Evolutionary conservation across 2,113 vertebrate genomes (phyloP).

Genomic region (Anguilla rostrata): DNA sequence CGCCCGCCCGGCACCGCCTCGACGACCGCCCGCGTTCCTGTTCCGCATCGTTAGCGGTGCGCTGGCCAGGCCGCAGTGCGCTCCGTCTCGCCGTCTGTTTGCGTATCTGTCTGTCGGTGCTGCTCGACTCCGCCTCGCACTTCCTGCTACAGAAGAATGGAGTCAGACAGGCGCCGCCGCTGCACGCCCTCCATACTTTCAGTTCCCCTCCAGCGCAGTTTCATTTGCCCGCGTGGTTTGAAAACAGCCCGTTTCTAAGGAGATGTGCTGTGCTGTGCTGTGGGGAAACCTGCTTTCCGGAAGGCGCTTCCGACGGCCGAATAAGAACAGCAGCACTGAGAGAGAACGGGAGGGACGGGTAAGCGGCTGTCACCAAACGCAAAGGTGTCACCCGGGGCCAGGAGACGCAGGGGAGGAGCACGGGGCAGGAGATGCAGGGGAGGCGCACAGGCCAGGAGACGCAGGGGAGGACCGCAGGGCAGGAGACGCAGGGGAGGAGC

Average conservation of each 20-base stretch:
- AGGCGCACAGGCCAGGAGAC: no score
- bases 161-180: background rate
- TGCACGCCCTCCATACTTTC: background rate
- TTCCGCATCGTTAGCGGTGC: background rate
- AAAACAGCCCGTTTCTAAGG: background rate
- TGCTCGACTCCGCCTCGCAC: background rate
- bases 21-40: background rate
- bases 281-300: background rate
- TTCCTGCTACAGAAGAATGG: background rate
- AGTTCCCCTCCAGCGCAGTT: background rate
- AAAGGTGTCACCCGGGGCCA: no score
- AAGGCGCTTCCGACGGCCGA: background rate
- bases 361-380: background rate
- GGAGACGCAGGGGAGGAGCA: no score
- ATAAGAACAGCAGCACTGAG: background rate
- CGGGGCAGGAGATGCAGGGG: no score
- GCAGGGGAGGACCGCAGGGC: no score
- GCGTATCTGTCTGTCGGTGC: background rate
- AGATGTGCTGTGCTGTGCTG: background rate
- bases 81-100: background rate
- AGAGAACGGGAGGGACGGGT: background rate
- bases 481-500: no score
- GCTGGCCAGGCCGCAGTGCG: background rate
- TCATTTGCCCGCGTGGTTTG: background rate
- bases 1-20: background rate